These are phyloP conservation scores for Troides aeacus DNA, from an alignment of 2,888 invertebrate genomes.

Conservation along the genomic window DNA sequence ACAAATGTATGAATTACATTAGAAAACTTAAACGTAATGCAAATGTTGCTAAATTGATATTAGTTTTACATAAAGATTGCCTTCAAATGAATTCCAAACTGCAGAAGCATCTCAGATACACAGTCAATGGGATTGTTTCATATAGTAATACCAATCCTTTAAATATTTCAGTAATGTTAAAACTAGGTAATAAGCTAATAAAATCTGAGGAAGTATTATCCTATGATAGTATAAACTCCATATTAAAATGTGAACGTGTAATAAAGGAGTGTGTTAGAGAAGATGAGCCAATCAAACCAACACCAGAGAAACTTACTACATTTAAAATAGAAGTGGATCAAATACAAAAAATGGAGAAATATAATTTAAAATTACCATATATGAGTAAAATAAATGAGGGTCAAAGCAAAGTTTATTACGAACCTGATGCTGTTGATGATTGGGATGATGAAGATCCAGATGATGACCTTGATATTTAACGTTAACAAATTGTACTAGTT, in stretches of 20 bases:
- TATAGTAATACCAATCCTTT: conserved; percentile 46
- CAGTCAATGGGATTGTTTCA: conserved; percentile 62
- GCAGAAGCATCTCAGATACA: conserved; percentile 67
- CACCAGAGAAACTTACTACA: conserved; percentile 75
- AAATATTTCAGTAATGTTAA: conserved; percentile 62
- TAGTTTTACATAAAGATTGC: conserved; percentile 75
- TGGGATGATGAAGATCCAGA: conserved; percentile 94
- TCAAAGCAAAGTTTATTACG: conserved; percentile 85
- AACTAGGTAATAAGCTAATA: conserved; percentile 77
- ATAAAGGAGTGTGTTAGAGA: conserved; percentile 49
- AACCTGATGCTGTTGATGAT: conserved; percentile 88
- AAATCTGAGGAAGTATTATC: conserved; percentile 64
- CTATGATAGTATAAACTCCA: conserved; percentile 54
- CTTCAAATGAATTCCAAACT: conserved; percentile 60
- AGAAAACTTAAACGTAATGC: conserved; percentile 44
- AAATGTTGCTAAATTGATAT: conserved; percentile 54
- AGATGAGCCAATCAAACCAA: conserved; percentile 59
- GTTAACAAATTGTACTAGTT: too few relatives aligned
- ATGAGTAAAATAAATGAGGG: conserved; percentile 74
- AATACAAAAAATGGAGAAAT: conserved; percentile 80
- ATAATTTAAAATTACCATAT: conserved; percentile 82
- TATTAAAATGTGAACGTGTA: conserved; percentile 51
- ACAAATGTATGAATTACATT: conserved; percentile 50
- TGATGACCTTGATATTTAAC: conserved; percentile 87
- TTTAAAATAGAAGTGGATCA: conserved; percentile 84